Evolutionary conservation across 2,888 invertebrate species (phyloP), one percentile per base, ranked within the genome.

Genomic region (Phanerotoma sp.): DNA sequence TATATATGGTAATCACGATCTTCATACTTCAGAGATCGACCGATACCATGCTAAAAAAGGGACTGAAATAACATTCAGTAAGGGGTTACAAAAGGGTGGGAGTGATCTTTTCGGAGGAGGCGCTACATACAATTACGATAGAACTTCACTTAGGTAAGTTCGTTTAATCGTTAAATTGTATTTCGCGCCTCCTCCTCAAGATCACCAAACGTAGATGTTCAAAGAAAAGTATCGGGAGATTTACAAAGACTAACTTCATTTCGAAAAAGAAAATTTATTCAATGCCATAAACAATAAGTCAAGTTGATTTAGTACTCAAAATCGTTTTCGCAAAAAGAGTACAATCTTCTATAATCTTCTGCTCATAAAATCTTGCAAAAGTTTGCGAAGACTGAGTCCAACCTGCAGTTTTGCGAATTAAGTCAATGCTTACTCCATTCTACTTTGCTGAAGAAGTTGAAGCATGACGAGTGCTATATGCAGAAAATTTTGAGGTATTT

Each of bases 381-480:
- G 57, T 58, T 15, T 47, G n/a, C 3, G 65, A 65, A n/a, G 37
- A 48, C 16, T 51, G 16, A 6, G 65, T 48, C 65, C 65, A 66
- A 7, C 64, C 66, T 7, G 65, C 62, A 28, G 61, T 62, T 20
- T 47, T 60, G 18, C 54, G 53, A 16, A 66, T 65, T 3, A 42
- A 33, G 4, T 63, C 56, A 11, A 65, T 21, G 41, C 33, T 57
- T 5, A 66, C 52, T 16, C 62, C 63, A 11, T 7, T 52, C 25
- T 54, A 54, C 15, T 50, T 46, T 11, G 64, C 68, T 5, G 66
- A 60, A n/a, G 66, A 65, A 5, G 65, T 66, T 6, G 57, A 51
- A 1, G 62, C 63, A 45, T 68, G 68, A 28, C 64, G 51, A 10
- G 57, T 61, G 18, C 56, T 60, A 35, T 65, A 45, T 4, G 66